phyloP scores from a whole-genome alignment of 2,888 invertebrate species.

The Melinaea menophilus region DNA sequence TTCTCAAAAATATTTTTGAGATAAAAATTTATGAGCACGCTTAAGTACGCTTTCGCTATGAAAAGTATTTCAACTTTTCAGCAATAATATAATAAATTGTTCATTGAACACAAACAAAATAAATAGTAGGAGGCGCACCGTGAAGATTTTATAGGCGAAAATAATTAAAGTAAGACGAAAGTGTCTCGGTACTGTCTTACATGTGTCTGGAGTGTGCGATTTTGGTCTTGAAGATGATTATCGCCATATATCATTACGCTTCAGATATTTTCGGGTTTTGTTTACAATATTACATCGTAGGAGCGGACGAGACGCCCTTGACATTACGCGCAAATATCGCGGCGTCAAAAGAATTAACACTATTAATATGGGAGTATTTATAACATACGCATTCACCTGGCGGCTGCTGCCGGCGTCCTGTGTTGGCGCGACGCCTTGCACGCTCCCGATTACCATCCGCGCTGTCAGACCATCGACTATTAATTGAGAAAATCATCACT shows the following conservation, averaged over 20 bases:
- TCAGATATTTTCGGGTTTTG: constrained; percentile 23
- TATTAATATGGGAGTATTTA: constrained; percentile 28
- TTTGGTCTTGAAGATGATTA: too few relatives aligned
- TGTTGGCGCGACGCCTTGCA: constrained; percentile 28
- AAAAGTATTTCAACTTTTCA: neutral
- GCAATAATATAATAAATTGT: neutral
- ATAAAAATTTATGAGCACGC: neutral
- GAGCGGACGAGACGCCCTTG: constrained; percentile 30
- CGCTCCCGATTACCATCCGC: constrained; percentile 4
- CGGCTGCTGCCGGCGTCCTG: constrained; percentile 3
- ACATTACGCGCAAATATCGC: constrained; percentile 34
- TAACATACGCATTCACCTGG: constrained; percentile 29
- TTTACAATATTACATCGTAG: constrained; percentile 26
- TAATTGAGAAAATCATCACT: constrained; percentile 9
- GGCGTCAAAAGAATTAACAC: constrained; percentile 30
- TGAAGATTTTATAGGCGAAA: too few relatives aligned
- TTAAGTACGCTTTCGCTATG: neutral
- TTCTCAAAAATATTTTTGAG: neutral
- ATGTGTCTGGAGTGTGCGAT: too few relatives aligned
- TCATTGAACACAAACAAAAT: neutral
- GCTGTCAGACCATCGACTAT: constrained; percentile 5
- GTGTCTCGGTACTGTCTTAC: too few relatives aligned
- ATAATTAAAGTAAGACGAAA: too few relatives aligned
- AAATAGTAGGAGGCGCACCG: too few relatives aligned
- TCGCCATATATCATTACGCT: too few relatives aligned